Conservation (phyloP, 2,113 vertebrate species). For the Cheilinus undulatus region DNA sequence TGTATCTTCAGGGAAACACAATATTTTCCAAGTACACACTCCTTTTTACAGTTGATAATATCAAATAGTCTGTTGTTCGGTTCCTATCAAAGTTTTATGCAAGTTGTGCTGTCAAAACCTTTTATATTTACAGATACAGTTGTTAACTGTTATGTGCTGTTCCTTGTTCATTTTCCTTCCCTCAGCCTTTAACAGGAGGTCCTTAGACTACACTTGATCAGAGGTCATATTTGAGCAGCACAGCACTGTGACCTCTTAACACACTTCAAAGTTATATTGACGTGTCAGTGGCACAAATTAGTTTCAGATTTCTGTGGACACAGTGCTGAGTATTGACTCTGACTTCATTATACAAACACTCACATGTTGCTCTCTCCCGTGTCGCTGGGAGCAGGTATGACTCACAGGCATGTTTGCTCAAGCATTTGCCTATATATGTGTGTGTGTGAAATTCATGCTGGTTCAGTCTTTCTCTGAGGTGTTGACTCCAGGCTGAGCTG, state of each 20-base stretch:
- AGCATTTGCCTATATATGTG: background rate
- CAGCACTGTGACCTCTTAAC: background rate
- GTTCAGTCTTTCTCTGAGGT: background rate
- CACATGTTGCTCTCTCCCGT: background rate
- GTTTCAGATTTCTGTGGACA: background rate
- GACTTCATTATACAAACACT: background rate
- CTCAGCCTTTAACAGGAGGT: too few species aligned
- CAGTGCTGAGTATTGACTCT: background rate
- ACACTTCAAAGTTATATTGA: background rate
- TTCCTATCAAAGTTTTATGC: background rate
- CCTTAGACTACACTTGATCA: background rate
- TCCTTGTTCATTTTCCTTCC: background rate
- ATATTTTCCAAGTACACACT: background rate
- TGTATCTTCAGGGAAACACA: background rate
- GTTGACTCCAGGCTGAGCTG: background rate
- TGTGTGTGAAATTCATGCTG: background rate
- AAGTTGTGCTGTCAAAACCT: too few species aligned
- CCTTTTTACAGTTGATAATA: background rate
- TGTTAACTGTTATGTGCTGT: background rate
- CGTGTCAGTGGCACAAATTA: background rate
- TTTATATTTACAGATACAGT: too few species aligned
- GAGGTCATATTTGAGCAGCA: background rate
- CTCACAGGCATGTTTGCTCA: background rate
- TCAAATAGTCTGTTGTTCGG: background rate
- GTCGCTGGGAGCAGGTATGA: constrained; percentile 5